Evolutionary conservation across 2,797 vertebrate genomes (phyloP).

Genomic region (Coreius guichenoti): DNA sequence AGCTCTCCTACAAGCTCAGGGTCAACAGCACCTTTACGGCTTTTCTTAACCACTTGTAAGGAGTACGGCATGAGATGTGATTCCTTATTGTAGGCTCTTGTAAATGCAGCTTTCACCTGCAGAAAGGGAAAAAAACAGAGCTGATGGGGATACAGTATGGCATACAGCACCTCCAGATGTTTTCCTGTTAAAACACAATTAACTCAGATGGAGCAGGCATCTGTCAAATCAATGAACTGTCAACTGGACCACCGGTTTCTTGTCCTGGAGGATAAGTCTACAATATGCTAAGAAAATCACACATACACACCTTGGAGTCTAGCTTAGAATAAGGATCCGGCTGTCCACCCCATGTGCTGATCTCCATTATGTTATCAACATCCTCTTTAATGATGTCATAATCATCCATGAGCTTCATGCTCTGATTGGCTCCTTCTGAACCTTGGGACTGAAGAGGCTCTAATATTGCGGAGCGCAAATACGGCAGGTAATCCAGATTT

Average conservation of each 20-base stretch:
- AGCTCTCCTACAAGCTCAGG: constrained; percentile 75
- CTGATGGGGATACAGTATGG: constrained; percentile 7
- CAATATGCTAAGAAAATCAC: neutral
- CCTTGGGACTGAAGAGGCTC: constrained; percentile 82
- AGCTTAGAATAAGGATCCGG: constrained; percentile 90
- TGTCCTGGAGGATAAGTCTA: constrained; percentile 17
- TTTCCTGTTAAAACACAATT: constrained; percentile 35
- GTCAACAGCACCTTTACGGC: constrained; percentile 70
- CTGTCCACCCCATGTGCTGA: constrained; percentile 88
- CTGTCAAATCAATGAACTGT: constrained; percentile 39
- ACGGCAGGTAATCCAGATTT: constrained; percentile 90
- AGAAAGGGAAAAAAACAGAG: neutral
- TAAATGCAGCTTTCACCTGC: constrained; percentile 97
- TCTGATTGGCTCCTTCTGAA: constrained; percentile 82
- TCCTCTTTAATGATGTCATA: constrained; percentile 94
- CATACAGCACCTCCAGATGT: constrained; percentile 32
- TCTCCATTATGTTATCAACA: constrained; percentile 96
- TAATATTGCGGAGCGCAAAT: constrained; percentile 84
- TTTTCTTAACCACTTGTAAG: constrained; percentile 81
- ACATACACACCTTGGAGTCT: constrained; percentile 88
- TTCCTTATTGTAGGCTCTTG: constrained; percentile 93
- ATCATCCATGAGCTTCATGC: constrained; percentile 87
- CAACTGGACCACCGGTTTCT: constrained; percentile 9
- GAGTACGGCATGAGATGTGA: constrained; percentile 90
- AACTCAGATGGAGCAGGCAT: constrained; percentile 24